A percentile compares a stretch with the other conserved stretches of the same genome.
These are phyloP conservation scores for Lepidurus arcticus DNA, from an alignment of 1,140 invertebrate species.

Conservation along the genomic window DNA sequence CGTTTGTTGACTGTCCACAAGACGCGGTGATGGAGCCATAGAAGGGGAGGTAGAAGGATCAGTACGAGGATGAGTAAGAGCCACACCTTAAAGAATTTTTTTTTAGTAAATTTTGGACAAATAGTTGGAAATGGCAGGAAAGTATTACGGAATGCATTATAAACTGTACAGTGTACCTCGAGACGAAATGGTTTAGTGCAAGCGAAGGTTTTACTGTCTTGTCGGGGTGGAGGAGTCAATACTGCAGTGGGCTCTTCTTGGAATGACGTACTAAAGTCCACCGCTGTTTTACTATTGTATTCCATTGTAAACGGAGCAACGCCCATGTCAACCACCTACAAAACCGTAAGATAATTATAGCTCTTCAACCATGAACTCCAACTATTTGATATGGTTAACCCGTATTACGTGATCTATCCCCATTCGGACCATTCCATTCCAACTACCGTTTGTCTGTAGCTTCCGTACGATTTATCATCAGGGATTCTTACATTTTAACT, in stretches of 20 bases:
- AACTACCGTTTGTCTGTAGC: conserved; percentile 24
- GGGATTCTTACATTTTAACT: not conserved
- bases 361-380: not conserved
- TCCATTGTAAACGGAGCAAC: conserved; percentile 47
- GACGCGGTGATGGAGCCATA: conserved; percentile 32
- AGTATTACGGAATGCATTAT: not conserved
- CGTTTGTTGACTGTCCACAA: conserved; percentile 29
- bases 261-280: conserved; percentile 47
- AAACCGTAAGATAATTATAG: not conserved
- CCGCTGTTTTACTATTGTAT: conserved; percentile 43
- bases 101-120: conserved; percentile 8
- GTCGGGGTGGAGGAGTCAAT: conserved; percentile 40
- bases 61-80: conserved; percentile 31
- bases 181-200: conserved; percentile 40
- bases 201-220: conserved; percentile 40
- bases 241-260: conserved; percentile 42
- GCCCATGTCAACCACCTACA: conserved; percentile 45
- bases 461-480: conserved; percentile 12
- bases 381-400: too few relatives aligned
- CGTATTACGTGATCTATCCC: conserved; percentile 9
- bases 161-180: conserved; percentile 36
- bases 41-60: conserved; percentile 31
- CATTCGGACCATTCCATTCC: conserved; percentile 32
- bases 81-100: conserved; percentile 35
- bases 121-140: conserved; percentile 28